Percentiles rank a stretch among this genome's conserved stretches.
phyloP scores from a whole-genome alignment of 2,797 vertebrate genomes.

The Rhinatrema bivittatum region DNA sequence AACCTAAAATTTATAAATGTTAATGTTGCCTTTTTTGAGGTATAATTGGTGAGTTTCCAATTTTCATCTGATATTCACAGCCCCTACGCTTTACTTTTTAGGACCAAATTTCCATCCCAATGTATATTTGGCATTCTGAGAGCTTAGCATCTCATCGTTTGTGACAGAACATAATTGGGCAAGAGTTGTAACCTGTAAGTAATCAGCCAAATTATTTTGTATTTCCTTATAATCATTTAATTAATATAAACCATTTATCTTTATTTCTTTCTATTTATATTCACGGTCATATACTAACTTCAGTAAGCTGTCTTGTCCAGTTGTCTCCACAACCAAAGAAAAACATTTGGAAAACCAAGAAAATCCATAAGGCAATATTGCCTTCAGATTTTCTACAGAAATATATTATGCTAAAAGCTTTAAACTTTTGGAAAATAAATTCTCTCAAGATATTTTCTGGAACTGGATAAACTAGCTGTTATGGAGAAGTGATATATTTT shows the following conservation, averaged over 20 bases:
- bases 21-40: slow-evolving; percentile 8
- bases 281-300: too few species aligned
- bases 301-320: too few species aligned
- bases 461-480: too few species aligned
- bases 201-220: slow-evolving; percentile 8
- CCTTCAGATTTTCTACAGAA: too few species aligned
- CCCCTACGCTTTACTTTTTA: slow-evolving; percentile 23
- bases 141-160: slow-evolving; percentile 4
- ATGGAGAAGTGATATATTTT: too few species aligned
- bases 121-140: slow-evolving; percentile 15
- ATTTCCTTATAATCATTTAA: not conserved
- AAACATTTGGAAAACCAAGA: too few species aligned
- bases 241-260: not conserved
- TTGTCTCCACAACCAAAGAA: too few species aligned
- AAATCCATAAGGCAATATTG: too few species aligned
- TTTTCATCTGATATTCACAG: slow-evolving; percentile 13
- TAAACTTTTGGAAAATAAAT: too few species aligned
- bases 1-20: not conserved
- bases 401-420: too few species aligned
- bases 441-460: too few species aligned
- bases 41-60: slow-evolving; percentile 10
- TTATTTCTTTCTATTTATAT: too few species aligned
- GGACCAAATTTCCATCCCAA: slow-evolving; percentile 4
- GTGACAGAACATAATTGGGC: slow-evolving; percentile 7
- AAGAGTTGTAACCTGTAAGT: slow-evolving; percentile 15